Evolutionary conservation across 1,140 invertebrate species (phyloP).

Genomic region (Drosophila repletoides): DNA sequence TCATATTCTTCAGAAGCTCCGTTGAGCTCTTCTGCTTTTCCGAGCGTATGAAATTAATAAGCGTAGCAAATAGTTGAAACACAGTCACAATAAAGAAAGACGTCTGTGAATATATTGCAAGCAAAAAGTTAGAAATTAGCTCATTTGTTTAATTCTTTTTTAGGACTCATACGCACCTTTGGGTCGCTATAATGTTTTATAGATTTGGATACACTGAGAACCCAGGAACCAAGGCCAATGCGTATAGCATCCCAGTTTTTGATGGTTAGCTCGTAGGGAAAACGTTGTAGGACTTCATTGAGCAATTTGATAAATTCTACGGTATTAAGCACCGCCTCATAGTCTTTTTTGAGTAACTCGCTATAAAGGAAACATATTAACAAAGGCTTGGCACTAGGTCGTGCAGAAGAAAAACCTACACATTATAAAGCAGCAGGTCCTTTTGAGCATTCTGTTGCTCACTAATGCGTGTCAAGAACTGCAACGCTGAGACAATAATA

Average conservation of each 20-base stretch:
- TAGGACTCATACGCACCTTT: conserved; percentile 81
- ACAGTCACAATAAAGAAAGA: conserved; percentile 83
- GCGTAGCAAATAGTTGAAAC: conserved; percentile 83
- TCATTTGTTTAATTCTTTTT: too few species aligned
- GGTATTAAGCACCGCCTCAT: conserved; percentile 67
- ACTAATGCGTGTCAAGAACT: conserved; percentile 56
- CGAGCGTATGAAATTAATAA: conserved; percentile 83
- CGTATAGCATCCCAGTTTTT: conserved; percentile 87
- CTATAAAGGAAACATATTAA: conserved; percentile 12
- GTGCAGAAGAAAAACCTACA: conserved; percentile 59
- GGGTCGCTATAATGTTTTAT: conserved; percentile 78
- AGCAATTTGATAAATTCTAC: conserved; percentile 82
- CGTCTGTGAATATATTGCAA: conserved; percentile 68
- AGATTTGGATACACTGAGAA: conserved; percentile 83
- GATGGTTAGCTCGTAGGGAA: conserved; percentile 82
- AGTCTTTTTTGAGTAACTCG: conserved; percentile 43
- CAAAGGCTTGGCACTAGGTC: too few species aligned
- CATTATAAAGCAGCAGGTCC: conserved; percentile 69
- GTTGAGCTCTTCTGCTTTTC: conserved; percentile 83
- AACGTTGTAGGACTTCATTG: conserved; percentile 76
- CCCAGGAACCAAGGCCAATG: conserved; percentile 86
- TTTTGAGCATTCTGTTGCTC: conserved; percentile 54
- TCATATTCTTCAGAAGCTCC: conserved; percentile 81
- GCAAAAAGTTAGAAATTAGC: background rate
- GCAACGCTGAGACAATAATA: conserved; percentile 58